Conservation (phyloP, 2,113 vertebrate genomes). For the Abramis brama region DNA sequence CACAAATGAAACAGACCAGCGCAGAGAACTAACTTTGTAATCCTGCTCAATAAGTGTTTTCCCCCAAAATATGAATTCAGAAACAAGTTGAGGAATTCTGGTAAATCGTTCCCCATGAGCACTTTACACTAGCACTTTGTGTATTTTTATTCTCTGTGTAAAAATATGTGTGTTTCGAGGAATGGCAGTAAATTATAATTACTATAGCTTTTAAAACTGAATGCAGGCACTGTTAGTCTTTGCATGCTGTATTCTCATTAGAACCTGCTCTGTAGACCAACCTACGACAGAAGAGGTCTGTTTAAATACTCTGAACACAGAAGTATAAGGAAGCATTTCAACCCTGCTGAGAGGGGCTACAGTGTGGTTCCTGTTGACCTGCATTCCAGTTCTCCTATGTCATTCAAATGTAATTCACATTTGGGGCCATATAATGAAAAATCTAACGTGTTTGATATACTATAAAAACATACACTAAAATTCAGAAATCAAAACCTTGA, state of each 20-base stretch:
- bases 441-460: neutral
- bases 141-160: neutral
- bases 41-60: neutral
- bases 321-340: neutral
- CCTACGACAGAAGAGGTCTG: neutral
- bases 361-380: neutral
- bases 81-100: neutral
- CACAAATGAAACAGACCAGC: too few species aligned
- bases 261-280: neutral
- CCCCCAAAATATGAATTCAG: neutral
- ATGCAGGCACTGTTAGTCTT: neutral
- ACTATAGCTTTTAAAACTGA: neutral
- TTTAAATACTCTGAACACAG: neutral
- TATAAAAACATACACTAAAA: neutral
- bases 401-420: neutral
- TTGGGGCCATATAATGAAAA: neutral
- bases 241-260: neutral
- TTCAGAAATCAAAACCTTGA: neutral
- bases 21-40: neutral
- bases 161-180: neutral
- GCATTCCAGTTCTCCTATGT: slow-evolving; percentile 19
- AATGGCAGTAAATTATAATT: neutral
- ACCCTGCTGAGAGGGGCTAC: slow-evolving; percentile 1
- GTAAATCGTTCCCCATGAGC: neutral
- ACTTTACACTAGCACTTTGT: neutral